phyloP scores from a whole-genome alignment of 2,113 vertebrate species.

The Tautogolabrus adspersus region DNA sequence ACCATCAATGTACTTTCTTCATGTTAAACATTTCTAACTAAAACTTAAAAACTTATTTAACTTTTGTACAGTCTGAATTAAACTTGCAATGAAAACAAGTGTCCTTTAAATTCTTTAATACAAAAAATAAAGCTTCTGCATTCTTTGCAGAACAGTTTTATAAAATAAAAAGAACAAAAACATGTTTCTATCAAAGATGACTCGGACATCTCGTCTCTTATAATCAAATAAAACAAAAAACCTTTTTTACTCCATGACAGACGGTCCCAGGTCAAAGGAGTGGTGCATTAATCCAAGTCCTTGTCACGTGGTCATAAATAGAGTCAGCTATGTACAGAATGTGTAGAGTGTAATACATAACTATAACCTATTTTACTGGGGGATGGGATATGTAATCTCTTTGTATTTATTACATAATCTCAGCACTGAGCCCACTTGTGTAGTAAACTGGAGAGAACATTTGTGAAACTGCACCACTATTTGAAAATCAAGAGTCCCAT shows the following conservation, averaged over 20 bases:
- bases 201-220: background rate
- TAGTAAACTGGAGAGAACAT: background rate
- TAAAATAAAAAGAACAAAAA: background rate
- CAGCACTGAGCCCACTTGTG: background rate
- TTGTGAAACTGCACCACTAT: background rate
- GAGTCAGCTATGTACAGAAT: slow-evolving; percentile 3
- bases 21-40: too few relatives aligned
- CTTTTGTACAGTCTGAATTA: too few relatives aligned
- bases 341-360: background rate
- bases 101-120: too few relatives aligned
- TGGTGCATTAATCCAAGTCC: slow-evolving; percentile 2
- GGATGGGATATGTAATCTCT: slow-evolving; percentile 1
- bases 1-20: too few relatives aligned
- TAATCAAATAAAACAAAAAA: slow-evolving; percentile 8
- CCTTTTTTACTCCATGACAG: background rate
- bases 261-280: slow-evolving; percentile 2
- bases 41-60: background rate
- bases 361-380: background rate
- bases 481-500: background rate
- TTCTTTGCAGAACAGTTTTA: too few relatives aligned
- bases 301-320: background rate
- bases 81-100: too few relatives aligned
- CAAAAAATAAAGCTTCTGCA: too few relatives aligned
- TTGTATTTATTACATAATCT: slow-evolving; percentile 11
- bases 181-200: background rate